Conservation (phyloP, 1,140 invertebrate genomes). For the Pectinophora gossypiella region DNA sequence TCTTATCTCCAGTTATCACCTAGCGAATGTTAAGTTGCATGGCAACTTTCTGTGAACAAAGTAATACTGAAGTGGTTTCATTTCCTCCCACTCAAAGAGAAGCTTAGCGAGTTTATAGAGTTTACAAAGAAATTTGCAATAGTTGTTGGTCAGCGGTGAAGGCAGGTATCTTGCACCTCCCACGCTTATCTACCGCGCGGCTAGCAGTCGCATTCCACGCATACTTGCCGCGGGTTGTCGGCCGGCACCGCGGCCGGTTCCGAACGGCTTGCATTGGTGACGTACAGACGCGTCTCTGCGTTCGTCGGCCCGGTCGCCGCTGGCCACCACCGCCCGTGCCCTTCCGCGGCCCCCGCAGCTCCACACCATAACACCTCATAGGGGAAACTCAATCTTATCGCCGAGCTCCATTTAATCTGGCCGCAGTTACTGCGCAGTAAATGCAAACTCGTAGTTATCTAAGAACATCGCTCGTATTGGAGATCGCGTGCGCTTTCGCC, state of each 20-base stretch:
- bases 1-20: constrained; percentile 7
- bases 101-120: constrained; percentile 9
- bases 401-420: constrained; percentile 30
- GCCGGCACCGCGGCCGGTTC: constrained; percentile 51
- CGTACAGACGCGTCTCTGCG: constrained; percentile 42
- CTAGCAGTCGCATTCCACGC: constrained; percentile 59
- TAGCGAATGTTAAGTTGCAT: too few species aligned
- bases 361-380: constrained; percentile 13
- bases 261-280: constrained; percentile 50
- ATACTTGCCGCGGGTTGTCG: constrained; percentile 66
- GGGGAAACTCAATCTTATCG: constrained; percentile 28
- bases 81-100: too few species aligned
- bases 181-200: constrained; percentile 46
- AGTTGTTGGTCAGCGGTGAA: constrained; percentile 36
- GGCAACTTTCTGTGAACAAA: too few species aligned
- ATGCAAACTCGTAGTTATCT: constrained; percentile 33
- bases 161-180: constrained; percentile 45
- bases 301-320: constrained; percentile 31
- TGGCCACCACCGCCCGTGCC: constrained; percentile 5
- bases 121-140: constrained; percentile 32
- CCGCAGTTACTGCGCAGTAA: constrained; percentile 36
- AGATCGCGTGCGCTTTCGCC: constrained; percentile 31
- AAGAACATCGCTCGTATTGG: constrained; percentile 15
- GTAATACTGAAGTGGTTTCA: too few species aligned
- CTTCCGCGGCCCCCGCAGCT: constrained; percentile 13